Conservation (phyloP, 2,888 invertebrate species). For the Cetonia aurata region DNA sequence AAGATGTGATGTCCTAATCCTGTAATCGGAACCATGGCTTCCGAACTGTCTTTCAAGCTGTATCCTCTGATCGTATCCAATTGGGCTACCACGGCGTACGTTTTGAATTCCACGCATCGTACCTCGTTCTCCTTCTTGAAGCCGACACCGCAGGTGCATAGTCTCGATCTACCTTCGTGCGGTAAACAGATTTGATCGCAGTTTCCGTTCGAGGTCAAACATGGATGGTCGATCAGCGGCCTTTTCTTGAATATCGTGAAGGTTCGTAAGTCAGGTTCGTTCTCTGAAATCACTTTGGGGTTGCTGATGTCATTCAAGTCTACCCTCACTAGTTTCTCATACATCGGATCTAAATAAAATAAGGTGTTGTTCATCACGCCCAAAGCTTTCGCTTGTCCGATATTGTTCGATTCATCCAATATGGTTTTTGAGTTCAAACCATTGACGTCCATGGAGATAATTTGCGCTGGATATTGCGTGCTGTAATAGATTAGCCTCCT, state of each 20-base stretch:
- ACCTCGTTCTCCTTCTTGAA: slow-evolving; percentile 84
- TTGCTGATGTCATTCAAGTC: slow-evolving; percentile 86
- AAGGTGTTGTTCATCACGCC: slow-evolving; percentile 85
- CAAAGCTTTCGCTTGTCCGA: slow-evolving; percentile 83
- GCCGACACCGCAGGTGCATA: slow-evolving; percentile 93
- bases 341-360: slow-evolving; percentile 89
- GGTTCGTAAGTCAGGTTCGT: slow-evolving; percentile 89
- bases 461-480: slow-evolving; percentile 78
- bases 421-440: slow-evolving; percentile 79
- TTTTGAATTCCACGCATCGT: slow-evolving; percentile 84
- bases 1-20: slow-evolving; percentile 91
- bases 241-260: slow-evolving; percentile 91
- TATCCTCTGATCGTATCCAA: slow-evolving; percentile 90
- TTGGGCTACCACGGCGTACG: slow-evolving; percentile 94
- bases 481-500: slow-evolving; percentile 91
- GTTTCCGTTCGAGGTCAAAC: slow-evolving; percentile 87
- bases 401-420: slow-evolving; percentile 77
- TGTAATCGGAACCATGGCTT: slow-evolving; percentile 95
- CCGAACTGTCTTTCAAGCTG: slow-evolving; percentile 85
- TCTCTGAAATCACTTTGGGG: slow-evolving; percentile 81
- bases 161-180: slow-evolving; percentile 77
- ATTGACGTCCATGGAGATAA: slow-evolving; percentile 79
- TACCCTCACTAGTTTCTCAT: slow-evolving; percentile 89
- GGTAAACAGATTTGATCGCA: slow-evolving; percentile 97
- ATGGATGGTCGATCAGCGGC: slow-evolving; percentile 85